Conservation (phyloP, 2,797 vertebrate species). For the Margarornis squamiger region DNA sequence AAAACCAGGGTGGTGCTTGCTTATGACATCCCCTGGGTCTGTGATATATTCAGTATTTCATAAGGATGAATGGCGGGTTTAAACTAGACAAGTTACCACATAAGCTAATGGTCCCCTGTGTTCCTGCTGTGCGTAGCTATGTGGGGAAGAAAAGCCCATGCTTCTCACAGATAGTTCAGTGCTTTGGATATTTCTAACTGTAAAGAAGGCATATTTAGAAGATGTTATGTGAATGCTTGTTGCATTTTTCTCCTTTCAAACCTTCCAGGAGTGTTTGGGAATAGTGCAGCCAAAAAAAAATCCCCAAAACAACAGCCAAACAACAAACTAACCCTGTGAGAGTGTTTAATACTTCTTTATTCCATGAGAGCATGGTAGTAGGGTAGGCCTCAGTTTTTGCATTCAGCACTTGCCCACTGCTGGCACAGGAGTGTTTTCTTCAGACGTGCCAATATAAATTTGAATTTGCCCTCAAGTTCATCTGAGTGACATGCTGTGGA, state of each 20-base stretch:
- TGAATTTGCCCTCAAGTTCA: not conserved
- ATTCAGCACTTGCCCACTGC: not conserved
- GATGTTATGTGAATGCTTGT: not conserved
- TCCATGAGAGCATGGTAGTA: not conserved
- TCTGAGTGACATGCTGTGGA: not conserved
- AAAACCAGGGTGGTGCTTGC: not conserved
- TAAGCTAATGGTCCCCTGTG: not conserved
- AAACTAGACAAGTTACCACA: not conserved
- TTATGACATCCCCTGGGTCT: not conserved
- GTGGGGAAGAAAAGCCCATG: rapidly evolving
- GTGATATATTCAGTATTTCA: not conserved
- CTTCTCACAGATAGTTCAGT: not conserved
- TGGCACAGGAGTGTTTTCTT: not conserved
- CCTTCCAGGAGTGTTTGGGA: not conserved
- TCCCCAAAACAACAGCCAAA: not conserved
- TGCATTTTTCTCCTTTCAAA: not conserved
- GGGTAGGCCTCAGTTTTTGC: not conserved
- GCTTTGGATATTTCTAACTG: not conserved
- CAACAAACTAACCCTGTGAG: not conserved
- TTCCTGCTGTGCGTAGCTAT: not conserved
- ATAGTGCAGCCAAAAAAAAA: not conserved
- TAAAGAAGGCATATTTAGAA: not conserved
- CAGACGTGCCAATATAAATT: not conserved
- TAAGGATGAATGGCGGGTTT: not conserved
- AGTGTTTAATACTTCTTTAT: not conserved